Percentiles rank a stretch among this genome's conserved stretches.
These are phyloP conservation scores for Ommatoiulus sabulosus DNA, from an alignment of 2,888 invertebrate genomes.

Conservation along the genomic window DNA sequence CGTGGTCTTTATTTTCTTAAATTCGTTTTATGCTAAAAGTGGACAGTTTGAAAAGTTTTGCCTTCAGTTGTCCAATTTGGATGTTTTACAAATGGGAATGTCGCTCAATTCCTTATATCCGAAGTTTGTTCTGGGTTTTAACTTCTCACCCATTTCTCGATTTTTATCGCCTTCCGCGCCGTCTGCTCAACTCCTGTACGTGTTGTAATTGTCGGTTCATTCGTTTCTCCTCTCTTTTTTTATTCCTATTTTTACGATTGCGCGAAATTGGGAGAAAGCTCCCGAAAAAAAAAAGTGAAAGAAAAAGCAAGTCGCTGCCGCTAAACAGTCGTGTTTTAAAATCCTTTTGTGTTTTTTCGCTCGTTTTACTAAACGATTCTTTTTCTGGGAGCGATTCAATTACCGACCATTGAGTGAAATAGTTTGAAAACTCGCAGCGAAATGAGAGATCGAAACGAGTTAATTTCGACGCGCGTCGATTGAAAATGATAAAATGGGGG, in stretches of 20 bases:
- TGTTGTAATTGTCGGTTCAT: neutral
- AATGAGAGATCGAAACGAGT: neutral
- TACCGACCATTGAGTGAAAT: neutral
- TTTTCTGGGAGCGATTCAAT: slow-evolving; percentile 12
- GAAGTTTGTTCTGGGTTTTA: too few species aligned
- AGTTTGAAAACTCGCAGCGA: neutral
- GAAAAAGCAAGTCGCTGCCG: neutral
- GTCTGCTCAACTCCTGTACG: too few species aligned
- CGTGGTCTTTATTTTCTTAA: too few species aligned
- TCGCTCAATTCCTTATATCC: too few species aligned
- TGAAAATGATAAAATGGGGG: neutral
- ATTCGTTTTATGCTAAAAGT: too few species aligned
- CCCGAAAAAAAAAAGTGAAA: neutral
- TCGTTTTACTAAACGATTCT: slow-evolving; percentile 27
- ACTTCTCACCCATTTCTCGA: too few species aligned
- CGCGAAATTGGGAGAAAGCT: neutral
- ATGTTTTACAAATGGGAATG: too few species aligned
- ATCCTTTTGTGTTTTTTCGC: slow-evolving; percentile 27
- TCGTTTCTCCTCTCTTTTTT: neutral
- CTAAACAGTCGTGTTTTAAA: slow-evolving; percentile 8
- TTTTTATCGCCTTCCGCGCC: too few species aligned
- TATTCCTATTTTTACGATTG: slow-evolving; percentile 22
- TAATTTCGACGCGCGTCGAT: neutral
- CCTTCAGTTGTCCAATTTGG: too few species aligned
- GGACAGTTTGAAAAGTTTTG: too few species aligned